Evolutionary conservation across 2,113 vertebrate genomes (phyloP).

Genomic region (Nannospalax galili): DNA sequence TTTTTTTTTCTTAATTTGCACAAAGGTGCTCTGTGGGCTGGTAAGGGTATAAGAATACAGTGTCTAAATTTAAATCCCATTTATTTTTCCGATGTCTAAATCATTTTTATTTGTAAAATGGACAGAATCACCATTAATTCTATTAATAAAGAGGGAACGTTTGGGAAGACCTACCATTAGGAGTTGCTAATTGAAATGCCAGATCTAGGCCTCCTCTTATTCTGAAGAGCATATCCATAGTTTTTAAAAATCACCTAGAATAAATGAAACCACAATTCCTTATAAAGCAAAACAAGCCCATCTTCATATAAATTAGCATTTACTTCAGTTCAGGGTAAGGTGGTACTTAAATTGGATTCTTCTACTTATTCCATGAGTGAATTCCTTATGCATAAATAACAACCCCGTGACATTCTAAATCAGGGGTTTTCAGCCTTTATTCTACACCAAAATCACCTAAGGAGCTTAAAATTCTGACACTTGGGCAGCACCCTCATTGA

Average conservation of each 20-base stretch:
- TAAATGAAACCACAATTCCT: constrained; percentile 54
- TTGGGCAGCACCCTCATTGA: not conserved
- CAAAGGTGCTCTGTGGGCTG: not conserved
- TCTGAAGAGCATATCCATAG: constrained; percentile 88
- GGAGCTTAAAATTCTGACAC: constrained; percentile 11
- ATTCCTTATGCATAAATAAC: not conserved
- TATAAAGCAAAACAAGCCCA: not conserved
- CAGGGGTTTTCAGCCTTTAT: not conserved
- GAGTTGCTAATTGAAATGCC: constrained; percentile 87
- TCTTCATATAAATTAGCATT: not conserved
- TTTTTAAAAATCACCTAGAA: constrained; percentile 81
- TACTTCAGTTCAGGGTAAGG: not conserved
- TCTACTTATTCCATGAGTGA: constrained; percentile 10
- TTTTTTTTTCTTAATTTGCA: not conserved
- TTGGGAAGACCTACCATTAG: constrained; percentile 85
- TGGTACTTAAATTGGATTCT: not conserved
- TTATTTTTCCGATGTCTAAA: not conserved
- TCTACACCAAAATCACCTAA: not conserved
- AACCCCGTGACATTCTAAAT: constrained; percentile 16
- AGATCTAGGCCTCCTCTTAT: constrained; percentile 90
- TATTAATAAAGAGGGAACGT: not conserved
- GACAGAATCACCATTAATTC: not conserved
- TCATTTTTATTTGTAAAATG: constrained; percentile 29
- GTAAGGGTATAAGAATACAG: not conserved
- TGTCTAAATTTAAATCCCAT: not conserved